phyloP scores from a whole-genome alignment of 2,797 vertebrate species.

The Petrocephalus schoutedeni region DNA sequence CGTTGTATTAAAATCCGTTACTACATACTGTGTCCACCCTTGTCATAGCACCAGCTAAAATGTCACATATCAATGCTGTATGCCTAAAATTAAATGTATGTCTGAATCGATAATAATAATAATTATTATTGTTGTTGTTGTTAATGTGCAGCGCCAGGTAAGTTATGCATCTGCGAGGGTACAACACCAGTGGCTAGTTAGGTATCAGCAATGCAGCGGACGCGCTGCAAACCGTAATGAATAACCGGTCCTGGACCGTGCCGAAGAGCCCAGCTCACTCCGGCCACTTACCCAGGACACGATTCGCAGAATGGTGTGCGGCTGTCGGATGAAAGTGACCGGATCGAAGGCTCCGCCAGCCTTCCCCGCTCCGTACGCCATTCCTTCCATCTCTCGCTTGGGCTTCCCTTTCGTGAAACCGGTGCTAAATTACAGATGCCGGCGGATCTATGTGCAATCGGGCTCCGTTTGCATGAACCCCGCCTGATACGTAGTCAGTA shows the following conservation, averaged over 20 bases:
- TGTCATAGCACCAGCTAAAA: background rate
- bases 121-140: background rate
- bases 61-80: background rate
- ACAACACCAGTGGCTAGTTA: background rate
- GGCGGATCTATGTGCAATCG: background rate
- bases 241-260: background rate
- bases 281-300: conserved; percentile 71
- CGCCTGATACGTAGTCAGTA: background rate
- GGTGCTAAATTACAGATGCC: conserved; percentile 5
- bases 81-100: background rate
- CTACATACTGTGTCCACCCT: background rate
- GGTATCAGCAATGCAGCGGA: background rate
- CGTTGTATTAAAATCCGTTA: background rate
- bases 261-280: background rate
- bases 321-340: conserved; percentile 82
- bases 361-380: conserved; percentile 89
- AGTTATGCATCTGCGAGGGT: background rate
- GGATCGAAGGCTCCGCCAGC: conserved; percentile 92
- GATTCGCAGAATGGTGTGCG: conserved; percentile 82
- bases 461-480: conserved; percentile 11
- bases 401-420: conserved; percentile 8
- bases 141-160: background rate
- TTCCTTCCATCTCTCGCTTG: conserved; percentile 73
- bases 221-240: background rate
- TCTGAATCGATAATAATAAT: background rate